Percentiles rank a stretch among this genome's conserved stretches.
Conservation (phyloP, 2,888 invertebrate genomes). For the Diplolepis rosae region DNA sequence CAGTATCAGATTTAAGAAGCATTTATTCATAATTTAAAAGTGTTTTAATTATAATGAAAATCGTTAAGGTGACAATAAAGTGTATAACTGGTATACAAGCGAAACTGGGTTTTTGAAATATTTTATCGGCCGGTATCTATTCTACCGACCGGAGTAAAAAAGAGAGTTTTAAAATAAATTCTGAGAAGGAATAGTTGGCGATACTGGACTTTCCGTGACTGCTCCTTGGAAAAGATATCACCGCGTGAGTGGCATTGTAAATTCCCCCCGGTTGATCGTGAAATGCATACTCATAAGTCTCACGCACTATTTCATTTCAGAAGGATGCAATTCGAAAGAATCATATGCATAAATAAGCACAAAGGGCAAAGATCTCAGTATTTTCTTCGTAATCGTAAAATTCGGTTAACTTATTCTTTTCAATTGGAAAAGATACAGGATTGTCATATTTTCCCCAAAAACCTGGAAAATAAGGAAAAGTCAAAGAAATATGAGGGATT, state of each 20-base stretch:
- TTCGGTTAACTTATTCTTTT: no score
- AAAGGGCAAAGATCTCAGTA: background rate
- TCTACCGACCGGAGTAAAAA: slow-evolving; percentile 43
- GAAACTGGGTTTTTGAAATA: no score
- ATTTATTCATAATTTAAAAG: no score
- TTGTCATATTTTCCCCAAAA: no score
- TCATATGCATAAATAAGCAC: background rate
- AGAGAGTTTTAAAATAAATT: slow-evolving; percentile 1
- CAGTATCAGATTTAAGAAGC: no score
- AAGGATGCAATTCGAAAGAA: background rate
- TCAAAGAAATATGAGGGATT: no score
- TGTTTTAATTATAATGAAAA: no score
- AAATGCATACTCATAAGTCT: background rate
- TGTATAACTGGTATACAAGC: no score
- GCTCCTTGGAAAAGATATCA: background rate
- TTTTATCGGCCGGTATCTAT: background rate
- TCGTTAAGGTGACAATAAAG: no score
- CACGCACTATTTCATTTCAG: background rate
- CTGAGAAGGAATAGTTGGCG: slow-evolving; percentile 24
- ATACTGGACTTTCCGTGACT: slow-evolving; percentile 35
- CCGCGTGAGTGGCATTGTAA: background rate
- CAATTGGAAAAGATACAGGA: no score
- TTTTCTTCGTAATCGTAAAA: no score
- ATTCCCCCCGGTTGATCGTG: background rate
- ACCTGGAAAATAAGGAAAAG: no score